Evolutionary conservation across 1,140 invertebrate species (phyloP), one percentile per base, ranked within the genome.

Genomic region (Leucophenga varia): DNA sequence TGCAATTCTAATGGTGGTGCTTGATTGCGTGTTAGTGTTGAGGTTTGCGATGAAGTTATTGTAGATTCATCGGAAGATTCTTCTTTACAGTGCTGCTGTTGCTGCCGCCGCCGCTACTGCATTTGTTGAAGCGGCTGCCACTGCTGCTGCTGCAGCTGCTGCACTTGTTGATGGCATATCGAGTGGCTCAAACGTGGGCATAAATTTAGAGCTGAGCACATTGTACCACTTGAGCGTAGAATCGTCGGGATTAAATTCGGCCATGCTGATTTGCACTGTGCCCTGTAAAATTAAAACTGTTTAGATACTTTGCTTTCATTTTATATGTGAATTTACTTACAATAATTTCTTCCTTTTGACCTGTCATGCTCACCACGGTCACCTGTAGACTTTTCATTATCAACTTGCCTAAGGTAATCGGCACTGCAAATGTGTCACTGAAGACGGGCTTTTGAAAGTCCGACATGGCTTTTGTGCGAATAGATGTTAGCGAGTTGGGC

Each of bases 11-110:
- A 47, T 21, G 52, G 52, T 28, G 39, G 72, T 84, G 82, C 85
- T 81, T 93, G 89, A 78, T 93, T 95, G 58, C 93, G 82, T 8
- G 93, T 97, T 3, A 95, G 79, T 1, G 93, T 97, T 2, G 92
- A 95, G 0, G 93, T 95, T 76, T 95, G 91, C 12, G 90, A 93
- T n/a, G 92, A 95, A 50, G 95, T 95, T 42, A 95, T 91, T 0
- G 93, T 96, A 4, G 90, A 93, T 69, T 95, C 93, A 74, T 97
- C 93, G 47, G 91, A 94, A 60, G 92, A 95, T 74, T 95, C 93
- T 67, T 95, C 93, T 69, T 87, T 80, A n/a, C n/a, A n/a, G n/a
- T n/a, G n/a, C 49, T 52, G 32, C 28, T 22, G 42, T 3, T 45
- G 22, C 35, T 47, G 32, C 37, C 47, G 22, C 43, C 36, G 20